These are phyloP conservation scores for Polydesmus complanatus DNA, from an alignment of 2,888 invertebrate genomes.

Conservation along the genomic window DNA sequence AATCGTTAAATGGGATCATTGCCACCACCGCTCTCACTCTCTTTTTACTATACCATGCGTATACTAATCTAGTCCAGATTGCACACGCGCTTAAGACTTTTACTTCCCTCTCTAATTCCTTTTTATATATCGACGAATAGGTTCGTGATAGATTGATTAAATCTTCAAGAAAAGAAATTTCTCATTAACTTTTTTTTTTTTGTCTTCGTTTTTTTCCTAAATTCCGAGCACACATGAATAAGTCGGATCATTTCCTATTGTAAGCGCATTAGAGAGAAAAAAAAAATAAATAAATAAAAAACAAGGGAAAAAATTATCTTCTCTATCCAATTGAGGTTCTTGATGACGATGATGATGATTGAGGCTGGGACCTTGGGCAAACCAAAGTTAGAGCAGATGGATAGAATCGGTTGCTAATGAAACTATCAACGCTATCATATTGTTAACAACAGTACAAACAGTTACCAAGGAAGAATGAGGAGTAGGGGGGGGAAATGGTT, in stretches of 20 bases:
- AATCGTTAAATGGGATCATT: neutral
- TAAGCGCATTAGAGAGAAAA: neutral
- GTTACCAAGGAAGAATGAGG: too few species aligned
- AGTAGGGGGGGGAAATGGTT: too few species aligned
- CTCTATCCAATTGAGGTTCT: too few species aligned
- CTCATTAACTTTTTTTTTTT: neutral
- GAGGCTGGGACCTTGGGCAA: neutral
- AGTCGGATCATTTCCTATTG: neutral
- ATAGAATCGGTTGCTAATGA: neutral
- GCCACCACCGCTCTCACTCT: too few species aligned
- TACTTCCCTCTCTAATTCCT: too few species aligned
- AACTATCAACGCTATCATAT: neutral
- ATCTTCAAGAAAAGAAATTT: neutral
- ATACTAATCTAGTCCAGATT: neutral
- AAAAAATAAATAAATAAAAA: too few species aligned
- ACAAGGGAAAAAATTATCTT: too few species aligned
- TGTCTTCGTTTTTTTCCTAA: too few species aligned
- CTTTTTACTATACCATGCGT: neutral
- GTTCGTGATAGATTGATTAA: neutral
- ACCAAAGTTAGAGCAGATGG: neutral
- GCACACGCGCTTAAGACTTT: too few species aligned
- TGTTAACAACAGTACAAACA: too few species aligned
- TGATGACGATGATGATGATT: neutral
- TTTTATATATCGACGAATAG: too few species aligned
- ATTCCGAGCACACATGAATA: neutral